Percentiles rank a stretch among this genome's conserved stretches.
Conservation (phyloP, 2,888 invertebrate genomes). For the Gymnoscelis rufifasciata region DNA sequence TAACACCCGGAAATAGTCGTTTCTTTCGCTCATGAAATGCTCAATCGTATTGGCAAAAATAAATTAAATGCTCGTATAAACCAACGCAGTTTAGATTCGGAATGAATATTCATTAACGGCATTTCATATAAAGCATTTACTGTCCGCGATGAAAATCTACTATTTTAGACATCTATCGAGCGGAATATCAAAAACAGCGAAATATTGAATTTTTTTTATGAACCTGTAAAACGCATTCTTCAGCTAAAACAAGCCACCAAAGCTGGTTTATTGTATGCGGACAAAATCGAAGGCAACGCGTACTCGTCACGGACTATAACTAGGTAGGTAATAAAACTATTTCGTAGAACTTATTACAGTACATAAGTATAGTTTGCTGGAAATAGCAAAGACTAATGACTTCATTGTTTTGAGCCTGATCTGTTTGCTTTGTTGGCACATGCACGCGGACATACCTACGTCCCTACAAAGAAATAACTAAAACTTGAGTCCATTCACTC, state of each 20-base stretch:
- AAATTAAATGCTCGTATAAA: conserved; percentile 34
- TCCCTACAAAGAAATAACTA: conserved; percentile 61
- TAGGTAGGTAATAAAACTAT: conserved; percentile 6
- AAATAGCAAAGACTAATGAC: conserved; percentile 50
- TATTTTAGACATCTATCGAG: no score
- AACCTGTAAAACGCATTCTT: conserved; percentile 23
- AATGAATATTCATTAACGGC: conserved; percentile 36
- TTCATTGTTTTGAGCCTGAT: conserved; percentile 56
- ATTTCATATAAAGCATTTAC: conserved; percentile 32
- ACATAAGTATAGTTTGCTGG: conserved; percentile 28
- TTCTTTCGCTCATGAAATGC: conserved; percentile 25
- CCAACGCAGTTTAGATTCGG: conserved; percentile 31
- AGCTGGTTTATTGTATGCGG: conserved; percentile 15
- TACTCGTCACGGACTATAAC: conserved; percentile 10
- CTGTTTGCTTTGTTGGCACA: conserved; percentile 64
- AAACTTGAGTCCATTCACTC: conserved; percentile 73
- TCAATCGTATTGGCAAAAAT: conserved; percentile 35
- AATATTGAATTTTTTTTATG: conserved; percentile 21
- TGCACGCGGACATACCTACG: conserved; percentile 64
- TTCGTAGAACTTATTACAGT: conserved; percentile 17
- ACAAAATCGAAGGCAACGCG: conserved; percentile 16
- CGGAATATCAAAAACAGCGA: no score
- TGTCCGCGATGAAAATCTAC: conserved; percentile 25
- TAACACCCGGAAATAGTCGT: conserved; percentile 6
- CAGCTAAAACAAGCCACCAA: conserved; percentile 6